A percentile compares a stretch with the other conserved stretches of the same genome.
These are phyloP conservation scores for Leucozona laternaria DNA, from an alignment of 2,888 invertebrate species.

Conservation along the genomic window DNA sequence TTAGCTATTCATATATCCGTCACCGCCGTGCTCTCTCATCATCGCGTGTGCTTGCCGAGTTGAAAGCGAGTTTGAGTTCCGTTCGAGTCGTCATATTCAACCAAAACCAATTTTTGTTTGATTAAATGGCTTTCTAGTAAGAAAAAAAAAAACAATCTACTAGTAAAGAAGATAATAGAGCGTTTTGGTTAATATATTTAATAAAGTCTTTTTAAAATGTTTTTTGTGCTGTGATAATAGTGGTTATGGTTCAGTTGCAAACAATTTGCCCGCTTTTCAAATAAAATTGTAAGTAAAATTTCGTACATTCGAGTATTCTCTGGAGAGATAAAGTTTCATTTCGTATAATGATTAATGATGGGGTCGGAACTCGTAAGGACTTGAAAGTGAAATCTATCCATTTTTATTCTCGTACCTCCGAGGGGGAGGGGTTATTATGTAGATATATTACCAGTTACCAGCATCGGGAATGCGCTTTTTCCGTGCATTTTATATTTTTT, in stretches of 20 bases:
- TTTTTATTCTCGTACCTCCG: not conserved
- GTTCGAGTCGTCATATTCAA: slow-evolving; percentile 2
- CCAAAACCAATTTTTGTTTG: not conserved
- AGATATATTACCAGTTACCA: not conserved
- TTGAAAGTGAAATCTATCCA: not conserved
- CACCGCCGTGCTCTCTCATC: not conserved
- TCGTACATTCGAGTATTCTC: not conserved
- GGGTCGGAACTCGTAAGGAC: not conserved
- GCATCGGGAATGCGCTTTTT: not conserved
- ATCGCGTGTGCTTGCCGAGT: not conserved
- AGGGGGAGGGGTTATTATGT: too few species aligned
- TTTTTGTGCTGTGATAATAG: not conserved
- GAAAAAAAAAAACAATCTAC: not conserved
- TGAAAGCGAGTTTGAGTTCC: not conserved
- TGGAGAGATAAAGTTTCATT: not conserved
- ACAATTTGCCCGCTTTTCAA: not conserved
- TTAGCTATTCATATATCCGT: not conserved
- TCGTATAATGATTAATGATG: not conserved
- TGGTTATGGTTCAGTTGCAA: not conserved
- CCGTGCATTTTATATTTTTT: not conserved
- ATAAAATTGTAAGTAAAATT: slow-evolving; percentile 1
- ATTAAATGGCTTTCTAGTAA: not conserved
- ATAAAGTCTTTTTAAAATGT: not conserved
- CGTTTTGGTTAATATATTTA: not conserved
- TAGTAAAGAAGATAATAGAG: not conserved